Evolutionary conservation across 1,140 invertebrate genomes (phyloP), one percentile per base, ranked within the genome.

Genomic region (Sipha flava): DNA sequence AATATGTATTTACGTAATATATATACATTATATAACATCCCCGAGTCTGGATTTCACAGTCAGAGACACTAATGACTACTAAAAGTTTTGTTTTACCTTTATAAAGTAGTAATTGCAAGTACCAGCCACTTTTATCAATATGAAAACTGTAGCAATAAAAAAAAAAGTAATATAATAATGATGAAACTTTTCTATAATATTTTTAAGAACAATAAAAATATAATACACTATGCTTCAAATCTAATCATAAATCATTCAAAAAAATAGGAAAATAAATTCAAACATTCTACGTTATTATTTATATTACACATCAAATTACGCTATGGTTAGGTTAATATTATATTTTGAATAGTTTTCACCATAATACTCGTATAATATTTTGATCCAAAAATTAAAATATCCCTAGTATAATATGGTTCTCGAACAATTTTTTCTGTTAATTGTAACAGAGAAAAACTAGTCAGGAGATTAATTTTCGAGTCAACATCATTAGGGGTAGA

Each of bases 111-210:
- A 23, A n/a, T n/a, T n/a, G 12, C 21, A 43, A 66, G 64, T 43
- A 43, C n/a, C 14, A 66, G 43, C 21, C 31, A 23, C 34, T 66
- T 66, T 66, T 66, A 66, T 66, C 64, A 66, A 66, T 66, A 66
- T 43, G 14, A 43, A 43, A 43, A 14, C 16, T 66, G 34, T 66
- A 66, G 34, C 10, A 66, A 66, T 16, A n/a, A 43, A 66, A 66
- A 66, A 64, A 57, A 37, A 62, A 62, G n/a, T 16, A 34, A 40
- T 43, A 21, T n/a, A 66, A 66, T 43, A 66, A 43, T 66, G 21
- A 66, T 26, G 64, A 66, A 66, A 66, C 37, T 66, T 66, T 66
- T 66, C 37, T 66, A n/a, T n/a, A 26, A 66, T 66, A 43, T 66
- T 66, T 66, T n/a, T 66, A 26, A 40, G 10, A 21, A 43, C 43